Evolutionary conservation across 2,888 invertebrate genomes (phyloP).

Genomic region (Cerastis leucographa): DNA sequence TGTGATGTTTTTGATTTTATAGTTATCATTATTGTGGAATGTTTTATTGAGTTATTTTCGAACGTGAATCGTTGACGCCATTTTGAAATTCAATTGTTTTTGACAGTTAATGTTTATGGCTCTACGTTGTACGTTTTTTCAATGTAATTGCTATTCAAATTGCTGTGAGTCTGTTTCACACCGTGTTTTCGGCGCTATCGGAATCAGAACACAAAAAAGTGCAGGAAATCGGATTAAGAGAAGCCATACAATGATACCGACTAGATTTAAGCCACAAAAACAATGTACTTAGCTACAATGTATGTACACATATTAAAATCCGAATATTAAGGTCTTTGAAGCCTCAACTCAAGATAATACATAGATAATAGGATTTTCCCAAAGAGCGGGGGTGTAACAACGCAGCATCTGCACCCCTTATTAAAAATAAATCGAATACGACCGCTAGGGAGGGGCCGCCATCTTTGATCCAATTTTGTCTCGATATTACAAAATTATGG

Average conservation of each 20-base stretch:
- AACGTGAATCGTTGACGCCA: constrained; percentile 10
- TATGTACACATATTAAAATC: background rate
- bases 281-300: too few species aligned
- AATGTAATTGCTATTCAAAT: constrained; percentile 5
- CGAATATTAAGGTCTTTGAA: background rate
- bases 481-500: constrained; percentile 50
- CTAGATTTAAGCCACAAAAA: constrained; percentile 24
- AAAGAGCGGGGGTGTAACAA: constrained; percentile 38
- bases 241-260: constrained; percentile 31
- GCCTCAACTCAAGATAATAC: constrained; percentile 21
- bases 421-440: constrained; percentile 72
- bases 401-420: constrained; percentile 72
- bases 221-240: constrained; percentile 40
- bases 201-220: constrained; percentile 42
- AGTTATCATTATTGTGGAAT: constrained; percentile 33
- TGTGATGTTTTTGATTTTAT: constrained; percentile 21
- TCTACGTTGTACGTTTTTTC: constrained; percentile 11
- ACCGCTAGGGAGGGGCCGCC: constrained; percentile 59
- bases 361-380: constrained; percentile 56
- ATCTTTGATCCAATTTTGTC: constrained; percentile 63
- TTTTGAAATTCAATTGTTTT: constrained; percentile 35
- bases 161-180: background rate
- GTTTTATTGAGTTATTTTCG: constrained; percentile 21
- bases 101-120: constrained; percentile 6
- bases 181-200: constrained; percentile 13